Evolutionary conservation across 2,888 invertebrate species (phyloP).

Genomic region (Chloroclysta siterata): DNA sequence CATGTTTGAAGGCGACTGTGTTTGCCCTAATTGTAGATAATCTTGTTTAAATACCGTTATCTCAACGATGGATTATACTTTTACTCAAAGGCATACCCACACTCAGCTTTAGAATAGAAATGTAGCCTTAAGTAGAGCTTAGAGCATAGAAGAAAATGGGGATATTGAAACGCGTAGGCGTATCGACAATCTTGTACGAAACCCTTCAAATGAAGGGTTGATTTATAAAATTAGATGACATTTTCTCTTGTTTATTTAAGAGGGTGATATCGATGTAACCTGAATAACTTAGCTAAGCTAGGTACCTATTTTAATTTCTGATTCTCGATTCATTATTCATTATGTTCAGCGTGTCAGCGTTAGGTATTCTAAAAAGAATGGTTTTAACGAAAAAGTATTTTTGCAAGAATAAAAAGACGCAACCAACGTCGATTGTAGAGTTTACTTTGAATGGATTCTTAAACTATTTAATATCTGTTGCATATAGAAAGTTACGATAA

Average conservation of each 20-base stretch:
- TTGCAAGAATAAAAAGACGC: no score
- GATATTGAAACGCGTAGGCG: slow-evolving; percentile 22
- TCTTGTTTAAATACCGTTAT: slow-evolving; percentile 34
- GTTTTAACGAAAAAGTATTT: no score
- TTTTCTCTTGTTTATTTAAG: slow-evolving; percentile 20
- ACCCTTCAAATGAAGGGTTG: slow-evolving; percentile 25
- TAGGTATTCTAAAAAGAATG: no score
- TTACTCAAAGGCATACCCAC: background rate
- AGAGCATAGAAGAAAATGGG: background rate
- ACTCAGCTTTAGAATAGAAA: background rate
- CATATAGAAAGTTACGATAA: background rate
- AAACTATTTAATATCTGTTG: slow-evolving; percentile 9
- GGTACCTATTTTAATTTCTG: background rate
- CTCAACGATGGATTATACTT: slow-evolving; percentile 8
- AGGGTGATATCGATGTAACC: slow-evolving; percentile 6
- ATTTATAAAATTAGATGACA: slow-evolving; percentile 26
- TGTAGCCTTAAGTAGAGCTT: background rate
- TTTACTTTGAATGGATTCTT: background rate
- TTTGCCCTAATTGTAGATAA: slow-evolving; percentile 65
- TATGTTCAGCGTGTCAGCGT: no score
- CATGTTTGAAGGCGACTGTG: slow-evolving; percentile 64
- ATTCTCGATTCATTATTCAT: background rate
- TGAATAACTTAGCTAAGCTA: background rate
- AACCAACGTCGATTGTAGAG: background rate
- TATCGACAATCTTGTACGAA: slow-evolving; percentile 12